Percentiles rank a stretch among this genome's conserved stretches.
phyloP scores from a whole-genome alignment of 2,888 invertebrate species.

The Diploptera punctata region DNA sequence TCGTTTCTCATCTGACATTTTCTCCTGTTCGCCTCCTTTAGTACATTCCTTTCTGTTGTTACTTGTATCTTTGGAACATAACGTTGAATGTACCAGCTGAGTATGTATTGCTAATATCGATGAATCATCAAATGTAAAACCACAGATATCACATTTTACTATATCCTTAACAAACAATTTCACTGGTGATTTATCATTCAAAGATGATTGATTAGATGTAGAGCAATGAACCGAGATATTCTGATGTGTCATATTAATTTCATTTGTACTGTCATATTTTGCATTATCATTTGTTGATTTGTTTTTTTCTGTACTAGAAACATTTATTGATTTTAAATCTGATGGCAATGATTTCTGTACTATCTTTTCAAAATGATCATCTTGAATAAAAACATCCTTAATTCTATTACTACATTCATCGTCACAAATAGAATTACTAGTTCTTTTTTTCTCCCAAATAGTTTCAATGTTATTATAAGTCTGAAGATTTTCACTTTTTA shows the following conservation, averaged over 20 bases:
- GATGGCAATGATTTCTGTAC: too few relatives aligned
- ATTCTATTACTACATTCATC: too few relatives aligned
- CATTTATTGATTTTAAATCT: too few relatives aligned
- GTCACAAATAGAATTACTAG: too few relatives aligned
- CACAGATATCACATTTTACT: slow-evolving; percentile 72
- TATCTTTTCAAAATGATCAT: too few relatives aligned
- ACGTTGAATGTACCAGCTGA: slow-evolving; percentile 66
- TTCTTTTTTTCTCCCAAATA: too few relatives aligned
- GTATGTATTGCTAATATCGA: slow-evolving; percentile 77
- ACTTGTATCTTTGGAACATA: slow-evolving; percentile 53
- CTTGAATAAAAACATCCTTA: too few relatives aligned
- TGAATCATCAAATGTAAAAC: slow-evolving; percentile 71
- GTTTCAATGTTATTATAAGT: too few relatives aligned
- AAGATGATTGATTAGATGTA: neutral
- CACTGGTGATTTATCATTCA: neutral
- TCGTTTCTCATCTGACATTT: slow-evolving; percentile 53
- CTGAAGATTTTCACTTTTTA: too few relatives aligned
- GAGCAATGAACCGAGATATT: neutral
- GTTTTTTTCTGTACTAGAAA: too few relatives aligned
- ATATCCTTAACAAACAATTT: neutral
- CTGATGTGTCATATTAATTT: neutral
- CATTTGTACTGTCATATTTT: too few relatives aligned
- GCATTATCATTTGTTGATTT: too few relatives aligned
- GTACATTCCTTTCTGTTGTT: neutral
- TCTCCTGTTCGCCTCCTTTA: neutral